Base-by-base conservation (phyloP, 2,888 invertebrate species). In the Junonia oenone region DNA sequence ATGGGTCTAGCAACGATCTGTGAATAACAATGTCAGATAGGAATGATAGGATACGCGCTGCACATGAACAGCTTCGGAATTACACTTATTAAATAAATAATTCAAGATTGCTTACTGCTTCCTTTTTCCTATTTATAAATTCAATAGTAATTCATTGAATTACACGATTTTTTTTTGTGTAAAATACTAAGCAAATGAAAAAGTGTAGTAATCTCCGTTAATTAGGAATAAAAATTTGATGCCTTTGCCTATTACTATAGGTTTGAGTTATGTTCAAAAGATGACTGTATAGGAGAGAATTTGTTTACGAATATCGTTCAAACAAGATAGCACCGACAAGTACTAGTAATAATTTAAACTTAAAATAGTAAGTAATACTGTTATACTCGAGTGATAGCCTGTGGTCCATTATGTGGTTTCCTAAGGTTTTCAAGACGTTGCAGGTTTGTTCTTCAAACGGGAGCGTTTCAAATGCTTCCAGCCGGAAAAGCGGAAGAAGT, bases 1-100 rank as follows among this genome's bases (percentile, higher is more conserved):
- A 46, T 15, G 45, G 27, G 33, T 38, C 53, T 13, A n/a, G 27
- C 19, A 26, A 53, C 45, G 31, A 26, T 33, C 13, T 33, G 6
- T 46, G 57, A 46, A 54, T 58, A 50, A 14, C 49, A 58, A 58
- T 43, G 43, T 40, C 6, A 35, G 31, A 45, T 45, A 55, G 58
- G 48, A 51, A 4, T 33, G 31, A 45, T 45, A 55, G 58, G 48
- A 51, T 45, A 35, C 43, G 46, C 35, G 45, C 19, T 59, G 43
- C 35, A 53, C 56, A 52, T 46, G 59, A 14, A 19, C 43, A 46
- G 59, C 49, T 35, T 59, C 17, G 53, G 33, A 59, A 59, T 56
- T 15, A 59, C 40, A 27, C 38, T 53, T 49, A 59, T 59, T 59
- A 56, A 50, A 56, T 45, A 33, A 43, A 49, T 49, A 19, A 45